A percentile compares a stretch with the other conserved stretches of the same genome.
phyloP scores from a whole-genome alignment of 2,888 invertebrate species.

The Hirtodrosophila trivittata region DNA sequence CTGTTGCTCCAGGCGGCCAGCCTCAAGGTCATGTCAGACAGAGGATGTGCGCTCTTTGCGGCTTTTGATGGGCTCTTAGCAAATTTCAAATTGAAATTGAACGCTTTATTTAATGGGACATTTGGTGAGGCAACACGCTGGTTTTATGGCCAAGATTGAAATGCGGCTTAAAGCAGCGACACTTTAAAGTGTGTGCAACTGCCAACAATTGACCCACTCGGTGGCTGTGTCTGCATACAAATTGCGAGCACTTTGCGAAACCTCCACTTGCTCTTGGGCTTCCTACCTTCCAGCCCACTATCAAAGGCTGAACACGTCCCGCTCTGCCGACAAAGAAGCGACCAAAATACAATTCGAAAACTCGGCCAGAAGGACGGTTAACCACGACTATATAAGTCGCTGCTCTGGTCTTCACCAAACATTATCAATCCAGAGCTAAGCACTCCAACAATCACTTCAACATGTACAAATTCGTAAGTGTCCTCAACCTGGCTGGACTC shows the following conservation, averaged over 20 bases:
- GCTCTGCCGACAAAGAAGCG: conserved; percentile 40
- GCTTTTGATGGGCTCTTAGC: not conserved
- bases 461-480: conserved; percentile 81
- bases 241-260: conserved; percentile 46
- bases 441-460: conserved; percentile 55
- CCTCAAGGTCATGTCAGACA: conserved; percentile 48
- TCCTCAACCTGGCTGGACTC: not conserved
- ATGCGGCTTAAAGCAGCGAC: conserved; percentile 36
- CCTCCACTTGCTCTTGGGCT: conserved; percentile 29
- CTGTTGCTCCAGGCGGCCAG: conserved; percentile 30
- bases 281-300: conserved; percentile 42
- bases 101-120: conserved; percentile 44
- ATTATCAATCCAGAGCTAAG: conserved; percentile 60
- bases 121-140: conserved; percentile 38
- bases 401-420: conserved; percentile 24
- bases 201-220: conserved; percentile 38
- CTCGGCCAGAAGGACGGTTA: conserved; percentile 42
- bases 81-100: conserved; percentile 21
- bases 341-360: conserved; percentile 33
- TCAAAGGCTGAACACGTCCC: conserved; percentile 52
- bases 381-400: conserved; percentile 69
- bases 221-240: conserved; percentile 54
- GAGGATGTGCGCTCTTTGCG: conserved; percentile 37
- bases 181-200: conserved; percentile 15
- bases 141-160: conserved; percentile 56